Conservation (phyloP, 1,140 invertebrate species). For the Lordiphosa clarofinis region DNA sequence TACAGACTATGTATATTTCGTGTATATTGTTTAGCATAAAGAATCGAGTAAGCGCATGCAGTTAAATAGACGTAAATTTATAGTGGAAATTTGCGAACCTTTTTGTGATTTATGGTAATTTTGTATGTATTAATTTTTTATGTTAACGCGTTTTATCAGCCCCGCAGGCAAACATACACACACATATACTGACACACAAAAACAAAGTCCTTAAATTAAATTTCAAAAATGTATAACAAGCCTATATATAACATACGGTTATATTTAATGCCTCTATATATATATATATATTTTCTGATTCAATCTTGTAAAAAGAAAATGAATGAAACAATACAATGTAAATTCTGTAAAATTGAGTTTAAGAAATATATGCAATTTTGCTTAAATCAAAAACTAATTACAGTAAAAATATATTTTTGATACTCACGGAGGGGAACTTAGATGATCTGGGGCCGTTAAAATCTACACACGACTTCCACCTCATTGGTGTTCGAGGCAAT, state of each 20-base stretch:
- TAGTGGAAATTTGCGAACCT: conserved; percentile 70
- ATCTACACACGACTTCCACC: too few relatives aligned
- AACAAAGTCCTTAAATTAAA: conserved; percentile 49
- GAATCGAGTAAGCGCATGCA: conserved; percentile 26
- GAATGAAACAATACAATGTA: conserved; percentile 27
- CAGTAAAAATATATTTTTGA: neutral
- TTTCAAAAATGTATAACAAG: conserved; percentile 55
- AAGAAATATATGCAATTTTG: conserved; percentile 52
- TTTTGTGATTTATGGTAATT: conserved; percentile 75
- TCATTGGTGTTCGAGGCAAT: too few relatives aligned
- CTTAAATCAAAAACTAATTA: conserved; percentile 33
- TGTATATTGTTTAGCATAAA: conserved; percentile 66
- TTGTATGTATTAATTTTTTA: conserved; percentile 51
- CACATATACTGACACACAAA: conserved; percentile 17
- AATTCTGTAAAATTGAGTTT: conserved; percentile 48
- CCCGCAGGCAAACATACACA: conserved; percentile 33
- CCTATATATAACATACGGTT: conserved; percentile 25
- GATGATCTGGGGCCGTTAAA: too few relatives aligned
- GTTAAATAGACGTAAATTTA: conserved; percentile 56
- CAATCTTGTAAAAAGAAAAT: conserved; percentile 44
- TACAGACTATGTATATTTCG: conserved; percentile 35
- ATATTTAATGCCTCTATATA: conserved; percentile 36
- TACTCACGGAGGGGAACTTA: too few relatives aligned
- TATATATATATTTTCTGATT: conserved; percentile 63
- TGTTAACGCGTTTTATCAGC: conserved; percentile 52